Base-by-base conservation (phyloP, 2,888 invertebrate species). In the Eupithecia vulgata region DNA sequence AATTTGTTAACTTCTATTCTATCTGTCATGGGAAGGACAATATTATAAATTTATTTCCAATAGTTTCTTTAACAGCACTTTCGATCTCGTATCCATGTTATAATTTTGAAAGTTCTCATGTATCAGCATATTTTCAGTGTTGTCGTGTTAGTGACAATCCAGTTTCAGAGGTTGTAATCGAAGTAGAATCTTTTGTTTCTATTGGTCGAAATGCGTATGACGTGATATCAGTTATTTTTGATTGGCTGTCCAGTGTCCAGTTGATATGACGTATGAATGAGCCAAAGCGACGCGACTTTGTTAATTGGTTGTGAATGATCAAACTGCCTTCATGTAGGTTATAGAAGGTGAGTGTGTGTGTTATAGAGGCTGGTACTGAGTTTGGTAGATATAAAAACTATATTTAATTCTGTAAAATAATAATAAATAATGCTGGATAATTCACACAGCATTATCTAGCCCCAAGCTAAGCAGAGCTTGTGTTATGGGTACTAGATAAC, bases 271-370 rank as follows among this genome's bases (percentile, higher is more conserved):
- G 61, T 65, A 40, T 67, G 52, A 37, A 30, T 45, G 80, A 83
- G 85, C 84, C 74, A 77, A 79, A 81, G 70, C 72, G 75, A 72
- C 75, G 59, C 42, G 75, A 75, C 72, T 68, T 76, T 71, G 77
- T 71, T 74, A 77, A 73, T 45, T 30, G 65, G 72, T 74, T 77
- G 78, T 82, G 84, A 81, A 82, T 84, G 86, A 80, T 74, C 72
- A 72, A 76, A 69, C 74, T 67, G 76, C 76, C 81, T 77, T 82
- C 80, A 84, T 86, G 86, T 83, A 80, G 82, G 84, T 79, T 73
- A 78, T 79, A 79, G 76, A 75, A 76, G 77, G 69, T 71, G 71
- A 72, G 79, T 81, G 81, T 81, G 79, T 76, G 37, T 77, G 75
- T 75, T 75, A 75, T 59, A 42, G 42, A 68, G 21, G 59, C 65